These are phyloP conservation scores for Carettochelys insculpta DNA, from an alignment of 2,113 vertebrate species.

Conservation along the genomic window DNA sequence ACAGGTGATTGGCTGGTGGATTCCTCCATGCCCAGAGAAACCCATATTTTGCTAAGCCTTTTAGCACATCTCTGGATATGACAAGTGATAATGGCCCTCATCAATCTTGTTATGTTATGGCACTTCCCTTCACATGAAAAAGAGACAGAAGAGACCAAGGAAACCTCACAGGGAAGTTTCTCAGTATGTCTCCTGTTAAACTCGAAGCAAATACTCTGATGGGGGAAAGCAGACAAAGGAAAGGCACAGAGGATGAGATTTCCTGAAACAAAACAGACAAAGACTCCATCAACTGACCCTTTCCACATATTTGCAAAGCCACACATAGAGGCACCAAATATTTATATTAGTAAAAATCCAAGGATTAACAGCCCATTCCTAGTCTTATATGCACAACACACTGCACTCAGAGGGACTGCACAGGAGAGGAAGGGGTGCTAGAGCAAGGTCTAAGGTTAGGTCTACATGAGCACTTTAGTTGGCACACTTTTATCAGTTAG, in stretches of 20 bases:
- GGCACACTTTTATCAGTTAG: too few relatives aligned
- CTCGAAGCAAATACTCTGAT: accelerated
- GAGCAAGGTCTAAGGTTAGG: background rate
- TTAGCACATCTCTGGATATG: conserved; percentile 4
- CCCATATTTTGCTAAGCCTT: conserved; percentile 15
- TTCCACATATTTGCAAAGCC: background rate
- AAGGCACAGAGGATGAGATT: background rate
- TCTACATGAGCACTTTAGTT: too few relatives aligned
- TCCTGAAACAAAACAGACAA: background rate
- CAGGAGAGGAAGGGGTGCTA: background rate
- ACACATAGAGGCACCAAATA: background rate
- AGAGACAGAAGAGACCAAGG: background rate
- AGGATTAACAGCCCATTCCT: background rate
- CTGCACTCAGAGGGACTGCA: accelerated
- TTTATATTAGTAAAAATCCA: accelerated
- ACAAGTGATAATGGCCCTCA: conserved; percentile 24
- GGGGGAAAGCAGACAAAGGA: background rate
- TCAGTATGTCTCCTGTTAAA: background rate
- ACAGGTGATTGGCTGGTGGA: background rate
- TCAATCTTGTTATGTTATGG: background rate
- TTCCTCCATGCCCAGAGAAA: accelerated
- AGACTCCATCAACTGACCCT: background rate
- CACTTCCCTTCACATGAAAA: background rate
- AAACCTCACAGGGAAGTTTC: background rate
- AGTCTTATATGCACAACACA: accelerated